Conservation (phyloP, 2,113 vertebrate species). For the Stigmatopora argus region DNA sequence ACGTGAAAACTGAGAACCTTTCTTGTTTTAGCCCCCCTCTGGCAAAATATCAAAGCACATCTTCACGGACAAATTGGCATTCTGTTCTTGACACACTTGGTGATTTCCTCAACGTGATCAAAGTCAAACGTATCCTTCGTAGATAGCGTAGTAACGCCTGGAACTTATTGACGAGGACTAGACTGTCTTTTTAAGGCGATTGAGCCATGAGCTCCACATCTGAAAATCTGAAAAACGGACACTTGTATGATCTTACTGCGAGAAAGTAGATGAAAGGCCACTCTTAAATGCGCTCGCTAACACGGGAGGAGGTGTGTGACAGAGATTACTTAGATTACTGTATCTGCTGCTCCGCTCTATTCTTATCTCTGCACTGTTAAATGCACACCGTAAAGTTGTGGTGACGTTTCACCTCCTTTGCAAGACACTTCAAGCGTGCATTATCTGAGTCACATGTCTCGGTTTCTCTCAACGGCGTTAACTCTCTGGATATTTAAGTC, state of each 20-base stretch:
- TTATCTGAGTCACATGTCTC: slow-evolving; percentile 24
- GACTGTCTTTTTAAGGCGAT: slow-evolving; percentile 22
- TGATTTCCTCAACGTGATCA: slow-evolving; percentile 25
- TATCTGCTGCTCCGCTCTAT: slow-evolving; percentile 45
- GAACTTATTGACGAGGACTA: slow-evolving; percentile 36
- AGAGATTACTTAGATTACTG: slow-evolving; percentile 48
- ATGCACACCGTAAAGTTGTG: slow-evolving; percentile 35
- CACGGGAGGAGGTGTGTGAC: slow-evolving; percentile 23
- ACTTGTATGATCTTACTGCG: slow-evolving; percentile 48
- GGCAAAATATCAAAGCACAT: not conserved
- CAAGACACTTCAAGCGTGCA: slow-evolving; percentile 35
- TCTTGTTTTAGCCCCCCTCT: not conserved
- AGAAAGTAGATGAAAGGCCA: slow-evolving; percentile 52
- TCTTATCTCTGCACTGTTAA: slow-evolving; percentile 54
- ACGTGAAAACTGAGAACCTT: not conserved
- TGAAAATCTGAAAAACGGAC: slow-evolving; percentile 43
- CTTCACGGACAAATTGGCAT: slow-evolving; percentile 12
- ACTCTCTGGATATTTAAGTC: slow-evolving; percentile 26
- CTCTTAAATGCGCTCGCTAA: slow-evolving; percentile 16
- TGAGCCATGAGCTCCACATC: slow-evolving; percentile 27
- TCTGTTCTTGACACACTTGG: slow-evolving; percentile 12
- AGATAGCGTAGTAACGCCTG: slow-evolving; percentile 11
- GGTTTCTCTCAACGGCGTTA: slow-evolving; percentile 16
- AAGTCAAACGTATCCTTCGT: slow-evolving; percentile 25
- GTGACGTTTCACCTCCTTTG: slow-evolving; percentile 62